Percentiles rank a stretch among this genome's conserved stretches.
phyloP scores from a whole-genome alignment of 1,140 invertebrate species.

The Myzus persicae region DNA sequence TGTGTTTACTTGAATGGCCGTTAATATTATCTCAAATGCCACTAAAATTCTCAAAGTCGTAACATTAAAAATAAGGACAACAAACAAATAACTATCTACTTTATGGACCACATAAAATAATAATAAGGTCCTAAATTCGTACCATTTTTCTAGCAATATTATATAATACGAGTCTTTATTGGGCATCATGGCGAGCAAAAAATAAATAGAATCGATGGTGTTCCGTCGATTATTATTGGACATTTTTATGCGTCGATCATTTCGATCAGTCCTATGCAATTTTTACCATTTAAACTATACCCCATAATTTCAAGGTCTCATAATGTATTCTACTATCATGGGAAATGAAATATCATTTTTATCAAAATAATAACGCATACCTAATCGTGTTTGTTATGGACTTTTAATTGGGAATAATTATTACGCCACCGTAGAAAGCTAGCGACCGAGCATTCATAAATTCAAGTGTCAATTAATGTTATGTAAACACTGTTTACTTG shows the following conservation, averaged over 20 bases:
- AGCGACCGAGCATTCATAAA: background rate
- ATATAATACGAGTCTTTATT: background rate
- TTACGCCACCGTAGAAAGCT: background rate
- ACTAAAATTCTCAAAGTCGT: slow-evolving; percentile 47
- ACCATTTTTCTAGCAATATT: background rate
- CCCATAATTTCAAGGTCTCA: no score
- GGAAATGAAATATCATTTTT: background rate
- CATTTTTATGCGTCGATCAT: background rate
- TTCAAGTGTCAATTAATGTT: slow-evolving; percentile 8
- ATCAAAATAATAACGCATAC: background rate
- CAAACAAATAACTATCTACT: background rate
- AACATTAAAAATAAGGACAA: slow-evolving; percentile 42
- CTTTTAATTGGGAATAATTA: background rate
- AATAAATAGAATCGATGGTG: background rate
- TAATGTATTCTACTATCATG: background rate
- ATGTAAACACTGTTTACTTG: background rate
- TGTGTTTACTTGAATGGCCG: slow-evolving; percentile 39
- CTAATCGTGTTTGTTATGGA: background rate
- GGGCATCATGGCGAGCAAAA: background rate
- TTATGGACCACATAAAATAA: background rate
- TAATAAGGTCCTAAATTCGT: slow-evolving; percentile 27
- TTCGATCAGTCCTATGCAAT: background rate
- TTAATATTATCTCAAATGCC: slow-evolving; percentile 54
- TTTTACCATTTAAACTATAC: background rate
- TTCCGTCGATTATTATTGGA: background rate